These are phyloP conservation scores for Elgonia sp. DNA, from an alignment of 2,888 invertebrate species.

Conservation along the genomic window DNA sequence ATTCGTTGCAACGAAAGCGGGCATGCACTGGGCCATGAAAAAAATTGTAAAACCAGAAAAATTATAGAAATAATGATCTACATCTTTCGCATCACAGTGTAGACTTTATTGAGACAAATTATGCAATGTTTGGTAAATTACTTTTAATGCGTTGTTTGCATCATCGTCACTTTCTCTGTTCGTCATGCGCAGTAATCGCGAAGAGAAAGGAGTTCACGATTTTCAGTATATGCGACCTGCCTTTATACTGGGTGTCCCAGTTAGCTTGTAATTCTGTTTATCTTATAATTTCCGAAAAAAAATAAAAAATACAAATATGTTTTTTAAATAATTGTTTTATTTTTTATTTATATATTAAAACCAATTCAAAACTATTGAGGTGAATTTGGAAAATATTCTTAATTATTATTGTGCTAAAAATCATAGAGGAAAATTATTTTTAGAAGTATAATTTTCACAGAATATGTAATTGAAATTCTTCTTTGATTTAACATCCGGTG, in stretches of 20 bases:
- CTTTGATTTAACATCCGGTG: too few species aligned
- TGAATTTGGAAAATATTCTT: too few species aligned
- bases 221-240: conserved; percentile 34
- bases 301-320: too few species aligned
- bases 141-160: conserved; percentile 74
- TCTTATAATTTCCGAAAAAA: background rate
- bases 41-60: conserved; percentile 34
- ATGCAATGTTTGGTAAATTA: conserved; percentile 72
- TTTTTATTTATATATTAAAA: too few species aligned
- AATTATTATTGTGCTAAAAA: too few species aligned
- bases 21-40: conserved; percentile 37
- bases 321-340: too few species aligned
- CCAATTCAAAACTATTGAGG: too few species aligned
- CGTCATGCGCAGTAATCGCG: conserved; percentile 71
- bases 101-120: conserved; percentile 66
- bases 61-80: conserved; percentile 32
- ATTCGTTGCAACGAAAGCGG: background rate
- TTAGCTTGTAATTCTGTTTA: conserved; percentile 34
- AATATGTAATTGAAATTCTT: too few species aligned
- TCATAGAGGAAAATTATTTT: too few species aligned
- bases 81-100: conserved; percentile 48
- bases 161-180: conserved; percentile 76
- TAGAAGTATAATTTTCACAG: too few species aligned
- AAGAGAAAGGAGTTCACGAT: conserved; percentile 74
- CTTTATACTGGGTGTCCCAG: conserved; percentile 55